phyloP scores from a whole-genome alignment of 2,113 vertebrate genomes.

The Ageneiosus marmoratus region DNA sequence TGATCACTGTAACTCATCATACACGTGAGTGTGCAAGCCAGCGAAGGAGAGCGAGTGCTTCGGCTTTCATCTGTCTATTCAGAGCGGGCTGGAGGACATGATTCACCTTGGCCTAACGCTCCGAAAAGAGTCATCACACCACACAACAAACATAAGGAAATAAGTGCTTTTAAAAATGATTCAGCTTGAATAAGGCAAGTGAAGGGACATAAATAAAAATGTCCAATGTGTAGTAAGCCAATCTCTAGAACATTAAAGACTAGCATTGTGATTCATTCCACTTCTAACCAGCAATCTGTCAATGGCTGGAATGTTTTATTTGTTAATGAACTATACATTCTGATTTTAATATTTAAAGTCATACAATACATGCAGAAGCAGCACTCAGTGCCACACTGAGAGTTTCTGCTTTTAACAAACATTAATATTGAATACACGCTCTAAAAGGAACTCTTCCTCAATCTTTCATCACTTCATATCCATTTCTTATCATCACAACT shows the following conservation, averaged over 20 bases:
- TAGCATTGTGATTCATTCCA: not conserved
- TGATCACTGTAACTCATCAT: constrained; percentile 64
- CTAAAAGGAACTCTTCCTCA: not conserved
- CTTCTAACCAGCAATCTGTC: not conserved
- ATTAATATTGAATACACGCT: constrained; percentile 14
- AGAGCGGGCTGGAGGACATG: constrained; percentile 48
- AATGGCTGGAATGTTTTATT: too few relatives aligned
- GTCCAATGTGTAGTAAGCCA: not conserved
- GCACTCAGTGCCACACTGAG: not conserved
- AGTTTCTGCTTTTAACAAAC: not conserved
- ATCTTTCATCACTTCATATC: not conserved
- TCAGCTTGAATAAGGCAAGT: constrained; percentile 53
- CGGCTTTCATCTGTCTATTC: constrained; percentile 48
- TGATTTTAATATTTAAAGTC: not conserved
- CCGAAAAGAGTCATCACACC: constrained; percentile 56
- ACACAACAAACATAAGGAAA: constrained; percentile 55
- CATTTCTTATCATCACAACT: not conserved
- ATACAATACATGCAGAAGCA: constrained; percentile 8
- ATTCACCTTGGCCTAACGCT: constrained; percentile 51
- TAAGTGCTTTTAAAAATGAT: constrained; percentile 42
- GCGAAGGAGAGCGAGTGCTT: constrained; percentile 34
- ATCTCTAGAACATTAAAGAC: not conserved
- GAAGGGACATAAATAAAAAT: constrained; percentile 40
- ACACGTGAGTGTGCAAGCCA: constrained; percentile 23
- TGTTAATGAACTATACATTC: not conserved